These are phyloP conservation scores for Chromobotia macracanthus DNA, from an alignment of 2,797 vertebrate genomes.

Conservation along the genomic window DNA sequence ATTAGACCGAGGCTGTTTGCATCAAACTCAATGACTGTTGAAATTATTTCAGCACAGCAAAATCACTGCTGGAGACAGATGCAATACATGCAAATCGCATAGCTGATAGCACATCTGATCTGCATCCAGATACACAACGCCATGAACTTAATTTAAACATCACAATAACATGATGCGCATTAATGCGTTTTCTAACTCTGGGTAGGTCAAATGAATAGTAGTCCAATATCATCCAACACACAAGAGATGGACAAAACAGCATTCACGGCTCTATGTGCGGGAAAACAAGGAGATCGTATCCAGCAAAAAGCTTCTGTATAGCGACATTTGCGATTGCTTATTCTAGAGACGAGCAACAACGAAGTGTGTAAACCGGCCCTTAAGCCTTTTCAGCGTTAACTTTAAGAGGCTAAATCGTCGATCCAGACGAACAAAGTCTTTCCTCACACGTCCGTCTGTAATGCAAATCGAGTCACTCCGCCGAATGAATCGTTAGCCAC, in stretches of 20 bases:
- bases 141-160: no score
- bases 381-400: not conserved
- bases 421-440: not conserved
- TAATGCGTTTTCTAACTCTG: no score
- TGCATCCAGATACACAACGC: no score
- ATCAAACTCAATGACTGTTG: not conserved
- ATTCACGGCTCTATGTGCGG: not conserved
- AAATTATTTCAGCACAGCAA: not conserved
- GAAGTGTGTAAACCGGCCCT: conserved; percentile 11
- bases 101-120: no score
- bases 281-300: not conserved
- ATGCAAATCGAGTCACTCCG: not conserved
- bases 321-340: not conserved
- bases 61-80: not conserved
- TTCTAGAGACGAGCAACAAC: not conserved
- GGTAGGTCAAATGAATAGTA: no score
- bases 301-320: not conserved
- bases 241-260: no score
- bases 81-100: no score
- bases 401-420: conserved; percentile 2
- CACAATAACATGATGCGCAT: no score
- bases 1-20: not conserved
- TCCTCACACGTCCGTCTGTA: not conserved
- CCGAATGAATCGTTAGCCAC: conserved; percentile 23
- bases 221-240: no score